Evolutionary conservation across 2,797 vertebrate genomes (phyloP), one percentile per base, ranked within the genome.

Genomic region (Takifugu ocellatus): DNA sequence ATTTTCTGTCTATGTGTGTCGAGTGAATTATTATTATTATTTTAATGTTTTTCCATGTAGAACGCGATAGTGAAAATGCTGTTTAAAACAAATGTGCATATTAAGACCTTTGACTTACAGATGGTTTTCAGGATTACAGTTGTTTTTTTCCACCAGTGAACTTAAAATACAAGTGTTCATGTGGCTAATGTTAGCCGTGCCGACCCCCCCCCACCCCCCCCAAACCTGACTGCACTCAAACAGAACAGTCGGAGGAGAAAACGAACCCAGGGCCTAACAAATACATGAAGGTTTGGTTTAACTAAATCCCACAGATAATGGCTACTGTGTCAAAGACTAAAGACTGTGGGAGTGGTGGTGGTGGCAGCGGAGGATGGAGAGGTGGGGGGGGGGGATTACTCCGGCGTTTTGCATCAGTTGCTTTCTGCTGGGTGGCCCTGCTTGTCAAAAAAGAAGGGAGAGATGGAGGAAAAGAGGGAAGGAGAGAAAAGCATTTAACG

Each of bases 371-470:
- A 92, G 93, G 93, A 66, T 74, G 92, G 90, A 90, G 92, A 92
- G 94, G 92, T 5, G 24, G 47, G 14, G 21, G 54, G 14, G 91
- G 44, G 91, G 93, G 95, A 96, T 97, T 97, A 96, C 93, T 93
- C 88, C 68, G 88, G 92, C 90, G 94, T 94, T 97, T 97, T 97
- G 95, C 95, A 98, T 96, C 96, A 95, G 92, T 98, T 96, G 93
- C 94, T 97, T 95, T 97, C 94, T 96, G 94, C 95, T 88, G 96
- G 96, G 95, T 98, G 96, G 95, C 94, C 95, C 94, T 84, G 90
- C 93, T 94, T 93, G 93, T 96, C 93, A 95, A 92, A 92, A 90
- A 94, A 58, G 94, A 64, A 87, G 71, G 75, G 74, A 39, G 68
- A 75, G 74, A 82, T 2, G 26, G 75, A 83, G 75, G 61, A 66